Evolutionary conservation across 2,888 invertebrate species (phyloP), one percentile per base, ranked within the genome.

Genomic region (Athetis lepigone): DNA sequence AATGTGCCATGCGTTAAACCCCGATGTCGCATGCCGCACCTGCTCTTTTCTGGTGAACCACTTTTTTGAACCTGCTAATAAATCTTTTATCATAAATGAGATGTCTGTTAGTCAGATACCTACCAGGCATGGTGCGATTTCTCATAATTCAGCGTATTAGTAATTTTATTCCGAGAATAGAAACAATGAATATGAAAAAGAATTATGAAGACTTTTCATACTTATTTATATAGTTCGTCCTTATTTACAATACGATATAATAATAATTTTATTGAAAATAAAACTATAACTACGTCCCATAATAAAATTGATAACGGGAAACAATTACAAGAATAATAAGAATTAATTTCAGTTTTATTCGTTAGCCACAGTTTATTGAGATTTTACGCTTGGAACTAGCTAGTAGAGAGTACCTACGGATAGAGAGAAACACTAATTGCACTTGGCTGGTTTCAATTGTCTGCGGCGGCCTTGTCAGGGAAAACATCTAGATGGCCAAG

Each of bases 401-500:
- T 33, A 33, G 33, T 33, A 33, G 1, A 13, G 33, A 33, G 33
- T 33, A 33, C 13, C 13, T 13, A 13, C 33, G 9, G 18, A 51
- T 21, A 40, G n/a, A 40, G 33, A 40, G 25, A 64, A 58, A 64
- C n/a, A 51, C 19, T 51, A 51, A 51, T 71, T 71, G 64, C 46
- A 70, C 71, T 67, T 67, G 63, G 21, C 63, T 52, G 27, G 19
- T 57, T 70, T 70, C 36, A 27, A 33, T 46, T 47, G 25, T 65
- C 61, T 63, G 55, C 51, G 36, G 55, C 51, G 36, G 27, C 50
- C 45, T 66, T 68, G 76, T 63, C 74, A 57, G 18, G 11, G 49
- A 59, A 58, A 42, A 37, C 23, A 29, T 79, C 77, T 64, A 77
- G 77, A 52, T 77, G 80, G 77, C 52, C 62, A 80, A 68, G 77